Conservation (phyloP, 2,797 vertebrate genomes). For the Enteromius thamalakanensis region DNA sequence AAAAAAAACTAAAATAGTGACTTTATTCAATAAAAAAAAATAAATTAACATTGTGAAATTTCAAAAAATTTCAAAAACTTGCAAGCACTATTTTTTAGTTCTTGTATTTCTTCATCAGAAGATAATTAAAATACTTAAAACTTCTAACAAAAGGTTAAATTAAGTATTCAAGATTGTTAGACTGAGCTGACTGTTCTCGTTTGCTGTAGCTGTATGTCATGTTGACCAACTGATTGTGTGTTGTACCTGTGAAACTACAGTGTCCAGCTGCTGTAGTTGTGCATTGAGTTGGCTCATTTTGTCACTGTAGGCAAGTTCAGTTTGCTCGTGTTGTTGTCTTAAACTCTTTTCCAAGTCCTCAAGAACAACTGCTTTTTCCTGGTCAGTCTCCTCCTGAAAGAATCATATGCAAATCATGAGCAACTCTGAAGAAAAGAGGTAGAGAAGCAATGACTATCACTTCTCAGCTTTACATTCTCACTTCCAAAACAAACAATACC, state of each 20-base stretch:
- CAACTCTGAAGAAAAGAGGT: conserved; percentile 4
- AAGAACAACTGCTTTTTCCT: conserved; percentile 73
- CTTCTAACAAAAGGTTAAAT: background rate
- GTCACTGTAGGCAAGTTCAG: conserved; percentile 68
- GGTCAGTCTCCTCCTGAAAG: conserved; percentile 80
- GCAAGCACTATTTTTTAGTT: background rate
- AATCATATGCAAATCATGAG: conserved; percentile 49
- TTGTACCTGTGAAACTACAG: conserved; percentile 80
- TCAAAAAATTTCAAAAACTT: background rate
- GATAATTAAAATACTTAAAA: background rate
- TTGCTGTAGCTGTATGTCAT: background rate
- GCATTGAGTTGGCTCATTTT: conserved; percentile 78
- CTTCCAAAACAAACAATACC: conserved; percentile 44
- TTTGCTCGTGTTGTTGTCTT: conserved; percentile 71
- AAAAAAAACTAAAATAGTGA: too few relatives aligned
- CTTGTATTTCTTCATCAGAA: background rate
- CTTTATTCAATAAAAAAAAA: too few relatives aligned
- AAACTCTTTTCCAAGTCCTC: conserved; percentile 72
- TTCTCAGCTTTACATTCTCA: background rate
- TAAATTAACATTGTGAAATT: background rate
- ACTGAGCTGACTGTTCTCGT: background rate
- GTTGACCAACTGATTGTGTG: background rate
- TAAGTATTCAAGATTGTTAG: background rate
- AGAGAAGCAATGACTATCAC: background rate
- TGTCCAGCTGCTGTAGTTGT: conserved; percentile 81